These are phyloP conservation scores for Halcyon chelicuti DNA, from an alignment of 2,797 vertebrate species.

Conservation along the genomic window DNA sequence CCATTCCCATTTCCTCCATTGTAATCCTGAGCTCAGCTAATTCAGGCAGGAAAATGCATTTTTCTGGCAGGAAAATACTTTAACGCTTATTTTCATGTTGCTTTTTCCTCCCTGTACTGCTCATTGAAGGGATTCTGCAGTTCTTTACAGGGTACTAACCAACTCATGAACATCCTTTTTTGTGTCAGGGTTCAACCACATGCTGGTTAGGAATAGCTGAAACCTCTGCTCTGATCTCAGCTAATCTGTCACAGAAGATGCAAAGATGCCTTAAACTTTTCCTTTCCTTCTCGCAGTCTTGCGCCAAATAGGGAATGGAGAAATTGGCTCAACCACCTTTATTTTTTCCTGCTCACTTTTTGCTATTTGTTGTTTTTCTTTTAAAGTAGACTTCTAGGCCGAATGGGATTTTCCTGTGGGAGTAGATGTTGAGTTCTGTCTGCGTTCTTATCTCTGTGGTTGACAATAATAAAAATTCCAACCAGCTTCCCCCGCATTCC, in stretches of 20 bases:
- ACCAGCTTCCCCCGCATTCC: slow-evolving; percentile 31
- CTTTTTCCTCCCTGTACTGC: neutral
- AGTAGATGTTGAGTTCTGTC: slow-evolving; percentile 9
- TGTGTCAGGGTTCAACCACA: neutral
- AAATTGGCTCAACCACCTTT: neutral
- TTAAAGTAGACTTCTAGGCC: slow-evolving; percentile 33
- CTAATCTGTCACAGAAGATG: neutral
- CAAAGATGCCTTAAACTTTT: neutral
- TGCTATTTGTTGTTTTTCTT: slow-evolving; percentile 51
- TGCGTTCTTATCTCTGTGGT: slow-evolving; percentile 14
- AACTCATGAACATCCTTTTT: neutral
- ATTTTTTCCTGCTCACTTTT: slow-evolving; percentile 46
- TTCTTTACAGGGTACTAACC: accelerated
- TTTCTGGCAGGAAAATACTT: neutral
- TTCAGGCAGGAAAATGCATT: neutral
- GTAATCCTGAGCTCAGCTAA: neutral
- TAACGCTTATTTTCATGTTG: neutral
- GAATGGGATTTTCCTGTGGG: slow-evolving; percentile 31
- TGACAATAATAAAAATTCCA: slow-evolving; percentile 67
- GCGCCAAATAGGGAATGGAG: neutral
- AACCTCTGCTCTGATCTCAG: neutral
- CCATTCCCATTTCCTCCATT: neutral
- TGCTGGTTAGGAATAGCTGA: accelerated
- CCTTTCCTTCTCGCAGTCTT: neutral
- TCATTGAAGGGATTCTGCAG: neutral